Evolutionary conservation across 1,140 invertebrate species (phyloP).

Genomic region (Lysiphlebus fabarum): DNA sequence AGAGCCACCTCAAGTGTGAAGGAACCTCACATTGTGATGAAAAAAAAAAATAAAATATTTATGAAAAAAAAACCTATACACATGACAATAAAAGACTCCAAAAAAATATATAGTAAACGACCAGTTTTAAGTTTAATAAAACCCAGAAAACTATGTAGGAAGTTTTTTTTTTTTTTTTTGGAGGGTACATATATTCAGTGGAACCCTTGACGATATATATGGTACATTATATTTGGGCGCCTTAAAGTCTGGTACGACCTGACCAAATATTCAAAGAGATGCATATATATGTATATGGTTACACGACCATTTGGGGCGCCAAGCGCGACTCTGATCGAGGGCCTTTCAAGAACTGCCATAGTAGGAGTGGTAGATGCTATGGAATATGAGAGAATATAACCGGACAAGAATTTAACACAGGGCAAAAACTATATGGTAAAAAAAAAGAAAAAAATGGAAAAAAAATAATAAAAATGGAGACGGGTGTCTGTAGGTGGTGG

Average conservation of each 20-base stretch:
- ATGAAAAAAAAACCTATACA: no score
- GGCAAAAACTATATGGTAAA: conserved; percentile 13
- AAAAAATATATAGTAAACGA: no score
- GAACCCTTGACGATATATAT: conserved; percentile 24
- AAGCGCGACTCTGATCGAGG: conserved; percentile 28
- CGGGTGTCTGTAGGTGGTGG: conserved; percentile 14
- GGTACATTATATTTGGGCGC: conserved; percentile 54
- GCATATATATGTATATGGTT: conserved; percentile 55
- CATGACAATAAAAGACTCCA: no score
- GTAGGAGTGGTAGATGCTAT: conserved; percentile 1
- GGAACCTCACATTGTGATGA: no score
- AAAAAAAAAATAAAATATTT: no score
- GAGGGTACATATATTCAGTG: not conserved
- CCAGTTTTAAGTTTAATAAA: no score
- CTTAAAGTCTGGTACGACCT: conserved; percentile 51
- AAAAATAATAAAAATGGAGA: conserved; percentile 19
- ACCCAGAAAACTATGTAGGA: no score
- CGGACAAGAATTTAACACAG: not conserved
- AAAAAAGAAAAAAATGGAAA: conserved; percentile 25
- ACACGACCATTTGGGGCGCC: conserved; percentile 56
- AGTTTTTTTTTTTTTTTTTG: no score
- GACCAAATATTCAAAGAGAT: conserved; percentile 16
- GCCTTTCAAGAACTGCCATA: no score
- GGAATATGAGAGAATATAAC: conserved; percentile 1
- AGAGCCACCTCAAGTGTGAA: no score